phyloP scores from a whole-genome alignment of 2,888 invertebrate species.

The Hypomecis atomaria region DNA sequence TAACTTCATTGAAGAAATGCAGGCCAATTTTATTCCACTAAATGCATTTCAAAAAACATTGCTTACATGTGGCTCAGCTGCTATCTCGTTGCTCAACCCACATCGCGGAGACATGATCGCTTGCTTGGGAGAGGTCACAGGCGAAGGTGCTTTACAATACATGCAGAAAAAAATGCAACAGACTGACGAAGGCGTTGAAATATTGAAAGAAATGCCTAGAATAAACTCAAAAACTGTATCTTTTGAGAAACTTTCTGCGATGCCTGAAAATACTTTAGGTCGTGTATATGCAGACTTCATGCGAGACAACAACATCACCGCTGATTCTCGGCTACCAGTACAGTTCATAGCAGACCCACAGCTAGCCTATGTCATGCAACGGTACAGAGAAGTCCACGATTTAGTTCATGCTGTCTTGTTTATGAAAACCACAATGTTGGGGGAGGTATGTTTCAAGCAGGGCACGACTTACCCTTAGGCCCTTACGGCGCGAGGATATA shows the following conservation, averaged over 20 bases:
- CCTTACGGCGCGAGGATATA: too few relatives aligned
- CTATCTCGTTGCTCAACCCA: slow-evolving; percentile 92
- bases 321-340: slow-evolving; percentile 95
- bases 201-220: slow-evolving; percentile 91
- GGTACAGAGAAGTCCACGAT: slow-evolving; percentile 99
- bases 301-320: slow-evolving; percentile 93
- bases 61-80: slow-evolving; percentile 94
- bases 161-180: slow-evolving; percentile 91
- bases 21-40: slow-evolving; percentile 86
- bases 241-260: slow-evolving; percentile 86
- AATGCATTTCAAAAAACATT: slow-evolving; percentile 90
- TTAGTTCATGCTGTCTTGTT: slow-evolving; percentile 95
- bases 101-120: slow-evolving; percentile 96
- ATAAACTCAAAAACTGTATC: slow-evolving; percentile 94
- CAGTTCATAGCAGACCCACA: slow-evolving; percentile 96
- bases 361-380: slow-evolving; percentile 97
- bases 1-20: slow-evolving; percentile 86
- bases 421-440: slow-evolving; percentile 97
- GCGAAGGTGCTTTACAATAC: slow-evolving; percentile 87
- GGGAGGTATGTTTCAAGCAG: slow-evolving; percentile 85
- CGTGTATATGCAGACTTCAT: slow-evolving; percentile 94
- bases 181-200: slow-evolving; percentile 90
- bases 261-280: slow-evolving; percentile 94
- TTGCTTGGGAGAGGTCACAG: slow-evolving; percentile 96
- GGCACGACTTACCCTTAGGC: too few relatives aligned